Evolutionary conservation across 2,888 invertebrate genomes (phyloP).

Genomic region (Cheiracanthium punctorium): DNA sequence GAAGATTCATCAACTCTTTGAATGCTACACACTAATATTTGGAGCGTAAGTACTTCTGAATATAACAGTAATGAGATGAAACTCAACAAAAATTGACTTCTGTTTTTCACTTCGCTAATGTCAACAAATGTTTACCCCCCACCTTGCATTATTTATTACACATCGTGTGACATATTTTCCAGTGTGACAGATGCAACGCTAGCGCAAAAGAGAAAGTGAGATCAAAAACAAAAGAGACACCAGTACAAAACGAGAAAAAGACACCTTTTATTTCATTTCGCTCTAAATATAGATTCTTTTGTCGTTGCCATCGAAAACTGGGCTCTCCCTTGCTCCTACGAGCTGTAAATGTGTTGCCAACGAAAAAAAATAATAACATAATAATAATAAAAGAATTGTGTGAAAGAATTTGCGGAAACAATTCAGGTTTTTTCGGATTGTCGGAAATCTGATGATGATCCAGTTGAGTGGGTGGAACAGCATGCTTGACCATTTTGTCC

Average conservation of each 20-base stretch:
- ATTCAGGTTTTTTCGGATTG: slow-evolving; percentile 29
- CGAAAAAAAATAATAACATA: no score
- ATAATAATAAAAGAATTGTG: slow-evolving; percentile 14
- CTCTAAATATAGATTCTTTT: slow-evolving; percentile 59
- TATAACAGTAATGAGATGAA: no score
- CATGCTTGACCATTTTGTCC: slow-evolving; percentile 23
- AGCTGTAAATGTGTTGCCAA: no score
- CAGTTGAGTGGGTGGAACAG: not conserved
- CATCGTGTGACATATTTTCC: no score
- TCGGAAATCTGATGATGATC: slow-evolving; percentile 32
- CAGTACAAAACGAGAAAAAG: not conserved
- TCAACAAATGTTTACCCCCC: no score
- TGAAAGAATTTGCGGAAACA: slow-evolving; percentile 60
- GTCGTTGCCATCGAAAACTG: slow-evolving; percentile 10
- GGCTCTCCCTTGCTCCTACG: not conserved
- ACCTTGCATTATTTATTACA: no score
- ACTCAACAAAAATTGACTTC: no score
- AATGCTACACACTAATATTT: no score
- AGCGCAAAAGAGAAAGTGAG: slow-evolving; percentile 45
- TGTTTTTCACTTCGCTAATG: no score
- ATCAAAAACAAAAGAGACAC: slow-evolving; percentile 53
- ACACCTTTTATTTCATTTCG: slow-evolving; percentile 31
- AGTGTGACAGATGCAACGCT: no score
- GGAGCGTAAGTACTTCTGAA: no score
- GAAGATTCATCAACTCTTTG: no score